A percentile compares a stretch with the other conserved stretches of the same genome.
phyloP scores from a whole-genome alignment of 1,140 invertebrate species.

The Centruroides vittatus region DNA sequence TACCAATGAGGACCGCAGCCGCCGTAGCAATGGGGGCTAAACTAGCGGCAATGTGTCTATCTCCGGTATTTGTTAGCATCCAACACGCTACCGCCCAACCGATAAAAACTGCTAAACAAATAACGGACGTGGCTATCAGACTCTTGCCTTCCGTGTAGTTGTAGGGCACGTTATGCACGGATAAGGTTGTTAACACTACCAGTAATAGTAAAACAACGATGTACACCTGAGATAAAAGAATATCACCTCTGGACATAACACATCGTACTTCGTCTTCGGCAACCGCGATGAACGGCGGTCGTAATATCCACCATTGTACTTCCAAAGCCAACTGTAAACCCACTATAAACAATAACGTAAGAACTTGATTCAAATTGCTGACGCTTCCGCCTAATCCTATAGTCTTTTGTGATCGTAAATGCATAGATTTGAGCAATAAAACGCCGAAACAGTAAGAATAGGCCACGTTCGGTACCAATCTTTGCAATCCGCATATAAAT shows the following conservation, averaged over 20 bases:
- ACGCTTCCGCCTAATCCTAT: constrained; percentile 29
- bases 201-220: constrained; percentile 22
- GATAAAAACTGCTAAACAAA: constrained; percentile 23
- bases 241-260: constrained; percentile 17
- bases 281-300: not conserved
- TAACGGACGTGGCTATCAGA: constrained; percentile 23
- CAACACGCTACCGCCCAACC: constrained; percentile 23
- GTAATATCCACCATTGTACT: constrained; percentile 24
- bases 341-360: constrained; percentile 28
- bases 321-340: constrained; percentile 28
- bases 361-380: constrained; percentile 27
- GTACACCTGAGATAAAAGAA: constrained; percentile 26
- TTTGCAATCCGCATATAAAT: constrained; percentile 25
- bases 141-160: constrained; percentile 28
- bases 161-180: constrained; percentile 23
- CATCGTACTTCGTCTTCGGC: not conserved
- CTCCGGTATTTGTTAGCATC: constrained; percentile 17
- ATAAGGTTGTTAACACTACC: constrained; percentile 24
- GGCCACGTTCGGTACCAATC: constrained; percentile 24
- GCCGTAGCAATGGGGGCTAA: constrained; percentile 23
- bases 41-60: constrained; percentile 23
- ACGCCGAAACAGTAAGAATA: constrained; percentile 26
- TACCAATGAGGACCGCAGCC: constrained; percentile 22
- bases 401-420: constrained; percentile 24
- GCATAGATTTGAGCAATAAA: constrained; percentile 30